Evolutionary conservation across 92 coral and sea anemone genomes (phyloP).

Genomic region (Palythoa grandiflora): DNA sequence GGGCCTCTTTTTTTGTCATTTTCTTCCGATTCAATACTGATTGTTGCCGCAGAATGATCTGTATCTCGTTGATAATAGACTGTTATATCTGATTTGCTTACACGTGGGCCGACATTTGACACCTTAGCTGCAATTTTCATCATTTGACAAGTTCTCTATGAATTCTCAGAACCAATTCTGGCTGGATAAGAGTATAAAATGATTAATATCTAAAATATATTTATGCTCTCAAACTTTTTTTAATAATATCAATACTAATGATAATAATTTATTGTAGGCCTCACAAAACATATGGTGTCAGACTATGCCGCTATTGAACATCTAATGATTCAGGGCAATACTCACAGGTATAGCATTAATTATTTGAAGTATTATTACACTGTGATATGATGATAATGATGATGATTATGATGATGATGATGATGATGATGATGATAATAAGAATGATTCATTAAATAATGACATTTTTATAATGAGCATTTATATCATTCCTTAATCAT

Average conservation of each 20-base stretch:
- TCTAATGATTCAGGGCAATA: constrained; percentile 92
- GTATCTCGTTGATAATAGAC: neutral
- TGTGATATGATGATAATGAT: neutral
- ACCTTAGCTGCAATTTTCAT: too few relatives aligned
- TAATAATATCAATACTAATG: too few relatives aligned
- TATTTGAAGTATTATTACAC: neutral
- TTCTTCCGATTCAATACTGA: neutral
- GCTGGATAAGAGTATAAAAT: too few relatives aligned
- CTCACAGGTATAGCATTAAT: constrained; percentile 71
- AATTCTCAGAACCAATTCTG: too few relatives aligned
- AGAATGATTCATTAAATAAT: too few relatives aligned
- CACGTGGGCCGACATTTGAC: neutral
- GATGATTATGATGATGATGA: too few relatives aligned
- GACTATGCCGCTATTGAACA: constrained; percentile 93
- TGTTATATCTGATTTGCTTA: neutral
- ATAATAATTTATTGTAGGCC: constrained; percentile 54
- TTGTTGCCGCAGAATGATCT: neutral
- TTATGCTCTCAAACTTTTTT: too few relatives aligned
- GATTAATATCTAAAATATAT: too few relatives aligned
- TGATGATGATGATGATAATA: too few relatives aligned
- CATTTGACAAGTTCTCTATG: too few relatives aligned
- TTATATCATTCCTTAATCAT: too few relatives aligned
- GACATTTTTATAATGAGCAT: neutral
- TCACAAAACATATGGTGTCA: constrained; percentile 94
- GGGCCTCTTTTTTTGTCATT: neutral